Base-by-base conservation (phyloP, 2,113 vertebrate genomes). In the Phyllopteryx taeniolatus region DNA sequence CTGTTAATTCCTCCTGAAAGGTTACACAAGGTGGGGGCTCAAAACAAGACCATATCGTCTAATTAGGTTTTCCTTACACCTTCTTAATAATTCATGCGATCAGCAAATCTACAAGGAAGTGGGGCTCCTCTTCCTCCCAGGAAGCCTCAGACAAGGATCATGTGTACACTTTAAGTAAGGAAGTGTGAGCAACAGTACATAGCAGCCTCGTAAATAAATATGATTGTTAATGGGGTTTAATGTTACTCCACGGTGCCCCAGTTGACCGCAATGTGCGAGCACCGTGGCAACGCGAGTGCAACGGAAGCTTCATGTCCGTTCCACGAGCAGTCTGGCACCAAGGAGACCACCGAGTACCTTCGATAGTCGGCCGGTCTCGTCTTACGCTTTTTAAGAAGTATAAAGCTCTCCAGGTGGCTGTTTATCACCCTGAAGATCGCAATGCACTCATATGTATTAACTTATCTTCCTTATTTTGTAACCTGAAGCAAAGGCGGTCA, bases 181-280 rank as follows among this genome's bases (percentile, higher is more conserved):
- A 91, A 90, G 88, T 90, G 91, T 90, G 91, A 77, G 77, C 85
- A 83, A 76, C 86, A 84, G 83, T 89, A 86, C 86, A 86, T 88
- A 84, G 77, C 85, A 74, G 70, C 78, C 89, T 91, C 87, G 90
- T 92, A 91, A 93, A 94, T 93, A 92, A 93, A 93, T 93, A 92
- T 93, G 90, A 91, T 91, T 90, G 87, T 92, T 92, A 93, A 93
- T 93, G 92, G 92, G 92, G 92, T 93, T 92, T 94, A 91, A 90
- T 88, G 90, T 94, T 93, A 92, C 92, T 82, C 80, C 80, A 82
- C 80, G 84, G 78, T 75, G 90, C 86, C 85, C 89, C 79, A 80
- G 87, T 68, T 83, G 80, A 82, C 86, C 84, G 72, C 90, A 90
- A 85, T 57, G 82, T 84, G 90, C 89, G 89, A 89, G 89, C 85